Evolutionary conservation across 2,797 vertebrate species (phyloP).

Genomic region (Salmo trutta): DNA sequence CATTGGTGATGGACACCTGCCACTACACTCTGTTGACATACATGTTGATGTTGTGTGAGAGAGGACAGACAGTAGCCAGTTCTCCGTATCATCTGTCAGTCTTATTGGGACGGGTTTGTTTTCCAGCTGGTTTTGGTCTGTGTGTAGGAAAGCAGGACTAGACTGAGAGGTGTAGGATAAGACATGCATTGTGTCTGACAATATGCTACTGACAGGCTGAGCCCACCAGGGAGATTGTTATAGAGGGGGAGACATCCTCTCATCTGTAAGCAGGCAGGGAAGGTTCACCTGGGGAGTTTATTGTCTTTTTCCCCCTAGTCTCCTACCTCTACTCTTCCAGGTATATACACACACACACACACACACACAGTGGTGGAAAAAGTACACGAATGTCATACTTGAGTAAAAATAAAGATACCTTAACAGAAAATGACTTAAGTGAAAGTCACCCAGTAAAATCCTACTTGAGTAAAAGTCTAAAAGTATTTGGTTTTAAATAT

Average conservation of each 20-base stretch:
- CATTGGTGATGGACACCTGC: neutral
- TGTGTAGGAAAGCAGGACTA: neutral
- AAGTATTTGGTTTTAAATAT: too few relatives aligned
- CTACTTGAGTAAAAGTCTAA: slow-evolving; percentile 18
- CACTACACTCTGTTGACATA: neutral
- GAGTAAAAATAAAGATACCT: too few relatives aligned
- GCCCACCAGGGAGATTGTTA: slow-evolving; percentile 42
- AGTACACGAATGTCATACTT: too few relatives aligned
- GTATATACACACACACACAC: slow-evolving; percentile 31
- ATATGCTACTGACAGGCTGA: slow-evolving; percentile 26
- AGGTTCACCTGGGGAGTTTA: slow-evolving; percentile 34
- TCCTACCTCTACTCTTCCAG: slow-evolving; percentile 38
- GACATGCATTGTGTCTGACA: slow-evolving; percentile 12
- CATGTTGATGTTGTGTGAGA: neutral
- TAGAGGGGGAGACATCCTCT: slow-evolving; percentile 38
- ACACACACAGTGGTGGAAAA: neutral
- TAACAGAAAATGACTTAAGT: too few relatives aligned
- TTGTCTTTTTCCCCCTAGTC: slow-evolving; percentile 35
- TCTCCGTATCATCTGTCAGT: neutral
- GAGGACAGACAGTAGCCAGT: neutral
- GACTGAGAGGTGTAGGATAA: slow-evolving; percentile 8
- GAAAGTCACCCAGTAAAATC: too few relatives aligned
- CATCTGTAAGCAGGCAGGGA: slow-evolving; percentile 55
- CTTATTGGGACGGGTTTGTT: too few relatives aligned
- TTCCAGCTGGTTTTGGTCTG: slow-evolving; percentile 7